Evolutionary conservation across 2,888 invertebrate genomes (phyloP).

Genomic region (Reticulitermes lucifugus): DNA sequence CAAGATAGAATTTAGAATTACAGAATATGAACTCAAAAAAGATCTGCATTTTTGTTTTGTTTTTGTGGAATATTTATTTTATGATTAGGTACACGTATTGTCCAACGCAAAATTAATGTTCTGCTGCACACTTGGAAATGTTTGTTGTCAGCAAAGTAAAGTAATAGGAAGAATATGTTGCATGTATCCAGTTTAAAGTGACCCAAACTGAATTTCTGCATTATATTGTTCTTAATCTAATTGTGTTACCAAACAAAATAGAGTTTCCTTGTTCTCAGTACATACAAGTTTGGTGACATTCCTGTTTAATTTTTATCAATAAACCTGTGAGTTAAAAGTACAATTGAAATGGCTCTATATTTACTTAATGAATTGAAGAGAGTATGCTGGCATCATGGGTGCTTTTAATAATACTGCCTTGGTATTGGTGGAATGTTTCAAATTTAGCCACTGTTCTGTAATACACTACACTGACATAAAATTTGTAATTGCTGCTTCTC

Average conservation of each 20-base stretch:
- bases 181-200: background rate
- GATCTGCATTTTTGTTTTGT: no score
- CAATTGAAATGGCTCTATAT: background rate
- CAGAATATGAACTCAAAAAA: no score
- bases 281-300: background rate
- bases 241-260: background rate
- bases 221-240: background rate
- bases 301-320: background rate
- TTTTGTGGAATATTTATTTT: no score
- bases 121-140: no score
- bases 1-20: no score
- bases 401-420: background rate
- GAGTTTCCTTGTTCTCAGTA: background rate
- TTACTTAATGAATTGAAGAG: background rate
- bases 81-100: no score
- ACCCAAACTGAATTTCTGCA: background rate
- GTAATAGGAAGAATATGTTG: no score
- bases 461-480: background rate
- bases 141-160: no score
- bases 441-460: background rate
- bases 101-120: no score
- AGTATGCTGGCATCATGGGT: background rate
- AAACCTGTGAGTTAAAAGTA: background rate
- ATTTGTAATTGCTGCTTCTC: background rate
- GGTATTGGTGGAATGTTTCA: background rate